Evolutionary conservation across 2,113 vertebrate species (phyloP).

Genomic region (Rhombomys opimus): DNA sequence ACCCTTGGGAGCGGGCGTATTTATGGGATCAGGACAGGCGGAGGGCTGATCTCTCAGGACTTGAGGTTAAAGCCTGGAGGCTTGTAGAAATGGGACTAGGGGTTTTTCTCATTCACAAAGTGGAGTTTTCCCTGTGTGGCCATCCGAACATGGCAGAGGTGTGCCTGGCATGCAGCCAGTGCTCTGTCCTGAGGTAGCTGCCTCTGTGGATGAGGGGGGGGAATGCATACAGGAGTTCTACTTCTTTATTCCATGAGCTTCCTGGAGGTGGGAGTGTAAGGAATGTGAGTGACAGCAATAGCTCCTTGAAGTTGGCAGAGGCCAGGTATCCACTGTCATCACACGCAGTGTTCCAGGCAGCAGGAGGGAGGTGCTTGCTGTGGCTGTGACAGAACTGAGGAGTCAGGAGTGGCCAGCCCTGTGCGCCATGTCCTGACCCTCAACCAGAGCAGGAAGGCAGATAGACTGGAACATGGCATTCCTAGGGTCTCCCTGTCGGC

Average conservation of each 20-base stretch:
- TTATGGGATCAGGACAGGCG: accelerated
- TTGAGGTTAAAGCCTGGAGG: not conserved
- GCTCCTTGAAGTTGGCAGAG: not conserved
- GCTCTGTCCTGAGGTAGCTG: too few relatives aligned
- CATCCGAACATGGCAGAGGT: not conserved
- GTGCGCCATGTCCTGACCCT: not conserved
- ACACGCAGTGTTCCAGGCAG: not conserved
- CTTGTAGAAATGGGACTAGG: too few relatives aligned
- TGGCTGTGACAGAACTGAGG: not conserved
- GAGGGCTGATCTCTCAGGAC: not conserved
- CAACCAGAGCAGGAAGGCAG: not conserved
- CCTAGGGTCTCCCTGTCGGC: not conserved
- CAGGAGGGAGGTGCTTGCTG: accelerated
- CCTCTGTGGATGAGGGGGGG: too few relatives aligned
- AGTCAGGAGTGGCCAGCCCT: not conserved
- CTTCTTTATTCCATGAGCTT: not conserved
- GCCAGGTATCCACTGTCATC: too few relatives aligned
- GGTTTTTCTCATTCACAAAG: not conserved
- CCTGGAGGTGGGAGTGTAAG: not conserved
- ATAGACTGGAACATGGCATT: not conserved
- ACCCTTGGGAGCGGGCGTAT: not conserved
- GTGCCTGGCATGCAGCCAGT: not conserved
- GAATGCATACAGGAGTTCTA: too few relatives aligned
- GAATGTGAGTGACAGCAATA: not conserved
- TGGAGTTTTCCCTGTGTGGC: not conserved